Base-by-base conservation (phyloP, 2,113 vertebrate genomes). In the Cygnus atratus region DNA sequence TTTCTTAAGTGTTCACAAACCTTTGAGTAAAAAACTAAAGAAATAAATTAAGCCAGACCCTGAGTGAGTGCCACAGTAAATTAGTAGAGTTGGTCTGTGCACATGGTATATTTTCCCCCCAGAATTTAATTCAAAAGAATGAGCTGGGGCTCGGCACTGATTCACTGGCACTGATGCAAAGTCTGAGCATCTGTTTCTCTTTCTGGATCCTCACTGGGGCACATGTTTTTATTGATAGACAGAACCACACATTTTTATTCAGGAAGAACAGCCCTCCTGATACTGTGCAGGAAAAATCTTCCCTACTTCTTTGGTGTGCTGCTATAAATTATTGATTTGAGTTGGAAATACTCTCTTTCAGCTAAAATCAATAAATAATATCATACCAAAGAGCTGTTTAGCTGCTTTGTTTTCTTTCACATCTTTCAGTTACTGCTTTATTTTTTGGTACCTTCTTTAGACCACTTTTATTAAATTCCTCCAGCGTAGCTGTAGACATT, bases 351-450 rank as follows among this genome's bases (percentile, higher is more conserved):
- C 85, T 96, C 92, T 94, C 93, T 96, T 97, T 96, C 95, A 94
- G 85, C 87, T 94, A 85, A 96, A 96, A 97, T 97, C 96, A 97
- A 96, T 97, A 96, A 96, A 96, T 96, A 96, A 95, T 97, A 95
- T 48, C 83, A 59, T 87, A 95, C 90, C 92, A 94, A 95, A 97
- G 92, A 93, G 66, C 83, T 86, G 74, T 86, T 97, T 96, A 96
- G 83, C 71, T 92, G 79, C 93, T 96, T 96, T 96, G 84, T 95
- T 97, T 96, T 90, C 74, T 84, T 92, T 83, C 70, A 65, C 37
- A 33, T 75, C 71, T 85, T 92, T 92, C 92, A 70, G 76, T 87
- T 90, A 31, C 83, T 92, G 46, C 41, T 8, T 70, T 71, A 41
- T 65, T 63, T 92, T 87, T 73, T 65, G 33, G 31, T 24, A 29